phyloP scores from a whole-genome alignment of 2,797 vertebrate species.

The Carcharodon carcharias region DNA sequence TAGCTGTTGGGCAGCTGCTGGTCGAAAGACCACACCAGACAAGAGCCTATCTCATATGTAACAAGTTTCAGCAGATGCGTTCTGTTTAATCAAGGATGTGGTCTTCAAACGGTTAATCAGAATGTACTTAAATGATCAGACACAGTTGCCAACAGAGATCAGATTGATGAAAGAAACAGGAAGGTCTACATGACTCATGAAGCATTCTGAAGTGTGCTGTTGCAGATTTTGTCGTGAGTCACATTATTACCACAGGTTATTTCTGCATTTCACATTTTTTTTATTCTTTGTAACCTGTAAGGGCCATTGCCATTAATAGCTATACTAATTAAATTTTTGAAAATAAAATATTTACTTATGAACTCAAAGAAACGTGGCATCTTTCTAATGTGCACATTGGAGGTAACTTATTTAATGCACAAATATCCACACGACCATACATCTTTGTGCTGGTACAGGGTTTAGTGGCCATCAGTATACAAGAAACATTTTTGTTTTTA shows the following conservation, averaged over 20 bases:
- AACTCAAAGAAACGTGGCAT: neutral
- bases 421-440: neutral
- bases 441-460: neutral
- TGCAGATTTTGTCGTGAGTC: neutral
- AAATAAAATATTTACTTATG: neutral
- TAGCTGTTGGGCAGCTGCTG: neutral
- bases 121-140: neutral
- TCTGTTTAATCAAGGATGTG: neutral
- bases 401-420: neutral
- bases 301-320: conserved; percentile 1
- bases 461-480: neutral
- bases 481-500: neutral
- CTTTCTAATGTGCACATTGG: neutral
- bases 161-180: neutral
- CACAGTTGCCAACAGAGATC: neutral
- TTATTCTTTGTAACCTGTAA: neutral
- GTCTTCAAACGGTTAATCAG: conserved; percentile 6
- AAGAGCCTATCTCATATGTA: neutral
- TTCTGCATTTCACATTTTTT: conserved; percentile 10
- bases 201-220: conserved; percentile 16
- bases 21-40: neutral
- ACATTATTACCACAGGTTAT: neutral
- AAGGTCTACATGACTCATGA: conserved; percentile 25
- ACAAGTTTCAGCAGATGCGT: neutral
- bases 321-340: neutral